Evolutionary conservation across 2,113 vertebrate genomes (phyloP).

Genomic region (Hydrochoerus hydrochaeris): DNA sequence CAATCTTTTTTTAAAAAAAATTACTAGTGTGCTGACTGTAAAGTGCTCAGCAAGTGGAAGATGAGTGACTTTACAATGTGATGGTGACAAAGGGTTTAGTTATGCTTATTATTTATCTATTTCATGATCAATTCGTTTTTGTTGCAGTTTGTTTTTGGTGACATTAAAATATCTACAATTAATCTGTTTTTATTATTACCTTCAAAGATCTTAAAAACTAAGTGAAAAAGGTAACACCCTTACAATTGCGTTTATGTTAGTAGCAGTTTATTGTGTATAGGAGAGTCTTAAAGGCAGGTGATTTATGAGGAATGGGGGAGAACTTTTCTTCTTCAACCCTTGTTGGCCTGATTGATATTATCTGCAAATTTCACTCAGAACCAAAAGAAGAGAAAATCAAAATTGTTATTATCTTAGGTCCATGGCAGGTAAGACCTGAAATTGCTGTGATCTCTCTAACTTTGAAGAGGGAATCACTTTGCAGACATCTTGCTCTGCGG

Average conservation of each 20-base stretch:
- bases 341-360: not conserved
- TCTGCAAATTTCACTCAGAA: not conserved
- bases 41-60: conserved; percentile 27
- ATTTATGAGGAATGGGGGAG: not conserved
- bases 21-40: not conserved
- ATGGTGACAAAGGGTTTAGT: not conserved
- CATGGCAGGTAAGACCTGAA: not conserved
- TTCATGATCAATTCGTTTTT: not conserved
- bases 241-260: not conserved
- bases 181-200: not conserved
- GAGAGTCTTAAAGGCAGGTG: not conserved
- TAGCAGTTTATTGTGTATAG: not conserved
- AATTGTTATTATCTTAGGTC: not conserved
- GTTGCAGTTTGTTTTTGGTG: not conserved
- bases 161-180: conserved; percentile 16
- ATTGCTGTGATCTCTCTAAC: not conserved
- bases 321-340: not conserved
- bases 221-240: not conserved
- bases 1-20: not conserved
- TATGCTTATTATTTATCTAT: conserved; percentile 7
- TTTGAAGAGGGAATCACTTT: not conserved
- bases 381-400: conserved; percentile 4
- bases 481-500: not conserved
- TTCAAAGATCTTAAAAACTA: conserved; percentile 7
- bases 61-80: conserved; percentile 25